These are phyloP conservation scores for Prunella strophiata DNA, from an alignment of 2,797 vertebrate species.

Conservation along the genomic window DNA sequence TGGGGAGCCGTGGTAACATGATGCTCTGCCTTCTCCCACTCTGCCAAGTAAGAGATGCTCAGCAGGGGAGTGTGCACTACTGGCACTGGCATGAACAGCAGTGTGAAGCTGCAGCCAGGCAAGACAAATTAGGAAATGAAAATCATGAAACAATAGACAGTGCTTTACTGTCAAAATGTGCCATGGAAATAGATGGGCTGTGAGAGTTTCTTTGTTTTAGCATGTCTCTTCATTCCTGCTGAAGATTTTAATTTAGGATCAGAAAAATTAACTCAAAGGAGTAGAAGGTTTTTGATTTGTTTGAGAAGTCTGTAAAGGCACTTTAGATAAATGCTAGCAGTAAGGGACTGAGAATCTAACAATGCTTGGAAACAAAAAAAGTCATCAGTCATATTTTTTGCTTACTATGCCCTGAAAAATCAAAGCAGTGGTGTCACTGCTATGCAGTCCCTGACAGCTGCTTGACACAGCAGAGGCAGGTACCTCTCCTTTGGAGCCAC, in stretches of 20 bases:
- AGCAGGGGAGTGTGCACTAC: neutral
- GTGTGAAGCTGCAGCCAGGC: neutral
- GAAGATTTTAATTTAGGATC: neutral
- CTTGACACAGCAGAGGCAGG: constrained; percentile 35
- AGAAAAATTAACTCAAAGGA: neutral
- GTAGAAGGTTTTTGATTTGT: neutral
- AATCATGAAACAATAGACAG: neutral
- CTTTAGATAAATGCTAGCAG: constrained; percentile 1
- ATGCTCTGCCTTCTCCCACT: neutral
- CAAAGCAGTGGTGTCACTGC: constrained; percentile 10
- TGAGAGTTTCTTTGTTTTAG: neutral
- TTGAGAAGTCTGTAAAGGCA: neutral
- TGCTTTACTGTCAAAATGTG: neutral
- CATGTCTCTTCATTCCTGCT: neutral
- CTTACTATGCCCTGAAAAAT: constrained; percentile 30
- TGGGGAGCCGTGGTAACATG: accelerated
- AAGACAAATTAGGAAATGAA: neutral
- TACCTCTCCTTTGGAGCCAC: neutral
- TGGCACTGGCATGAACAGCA: neutral
- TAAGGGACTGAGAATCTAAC: neutral
- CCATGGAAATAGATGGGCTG: neutral
- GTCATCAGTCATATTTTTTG: neutral
- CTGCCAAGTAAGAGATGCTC: neutral
- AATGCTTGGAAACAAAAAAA: constrained; percentile 39
- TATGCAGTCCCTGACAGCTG: constrained; percentile 17